phyloP scores from a whole-genome alignment of 2,888 invertebrate genomes.

The Pristionchus arcanus region DNA sequence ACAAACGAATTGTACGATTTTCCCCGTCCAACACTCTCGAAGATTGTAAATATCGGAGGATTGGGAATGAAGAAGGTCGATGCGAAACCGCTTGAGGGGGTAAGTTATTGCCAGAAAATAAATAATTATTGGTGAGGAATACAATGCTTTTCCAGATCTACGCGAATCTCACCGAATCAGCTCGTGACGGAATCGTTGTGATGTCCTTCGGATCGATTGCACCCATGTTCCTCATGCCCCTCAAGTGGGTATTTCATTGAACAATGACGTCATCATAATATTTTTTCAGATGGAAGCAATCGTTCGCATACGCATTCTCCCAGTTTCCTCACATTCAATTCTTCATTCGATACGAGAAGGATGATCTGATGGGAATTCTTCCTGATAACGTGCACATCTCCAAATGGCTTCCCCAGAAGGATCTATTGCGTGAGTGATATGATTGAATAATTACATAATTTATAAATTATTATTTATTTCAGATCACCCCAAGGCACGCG shows the following conservation, averaged over 20 bases:
- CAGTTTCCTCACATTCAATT: conserved; percentile 67
- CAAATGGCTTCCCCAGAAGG: conserved; percentile 65
- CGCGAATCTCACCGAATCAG: conserved; percentile 61
- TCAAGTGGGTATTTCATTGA: background rate
- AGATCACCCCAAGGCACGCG: conserved; percentile 86
- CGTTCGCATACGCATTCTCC: conserved; percentile 63
- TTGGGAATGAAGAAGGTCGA: conserved; percentile 69
- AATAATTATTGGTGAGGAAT: background rate
- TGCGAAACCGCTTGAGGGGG: conserved; percentile 64
- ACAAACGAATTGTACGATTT: conserved; percentile 71
- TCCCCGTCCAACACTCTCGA: conserved; percentile 70
- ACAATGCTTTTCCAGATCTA: conserved; percentile 59
- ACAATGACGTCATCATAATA: background rate
- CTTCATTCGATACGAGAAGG: conserved; percentile 58
- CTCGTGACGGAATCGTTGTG: conserved; percentile 66
- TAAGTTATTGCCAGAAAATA: conserved; percentile 35
- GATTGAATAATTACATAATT: background rate
- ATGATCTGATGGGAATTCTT: conserved; percentile 36
- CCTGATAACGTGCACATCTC: conserved; percentile 51
- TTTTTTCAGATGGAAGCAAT: conserved; percentile 53
- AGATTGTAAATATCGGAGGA: conserved; percentile 72
- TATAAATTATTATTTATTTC: conserved; percentile 51
- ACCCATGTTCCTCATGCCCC: conserved; percentile 53
- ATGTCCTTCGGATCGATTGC: conserved; percentile 71
- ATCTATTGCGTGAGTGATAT: conserved; percentile 61